These are phyloP conservation scores for Hemaris fuciformis DNA, from an alignment of 2,888 invertebrate genomes.

Conservation along the genomic window DNA sequence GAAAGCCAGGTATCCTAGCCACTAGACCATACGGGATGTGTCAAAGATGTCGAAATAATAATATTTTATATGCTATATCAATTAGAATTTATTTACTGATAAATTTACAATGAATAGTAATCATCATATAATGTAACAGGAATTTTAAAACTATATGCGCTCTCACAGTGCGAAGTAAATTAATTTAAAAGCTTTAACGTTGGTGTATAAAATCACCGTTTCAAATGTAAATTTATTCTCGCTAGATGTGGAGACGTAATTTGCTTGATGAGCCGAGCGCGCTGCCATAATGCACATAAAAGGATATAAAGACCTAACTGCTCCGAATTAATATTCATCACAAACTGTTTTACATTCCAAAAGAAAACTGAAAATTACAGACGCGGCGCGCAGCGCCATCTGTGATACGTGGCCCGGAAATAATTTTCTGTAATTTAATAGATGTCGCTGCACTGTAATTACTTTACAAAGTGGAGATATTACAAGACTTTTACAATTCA, in stretches of 20 bases:
- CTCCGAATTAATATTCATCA: slow-evolving; percentile 47
- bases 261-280: slow-evolving; percentile 44
- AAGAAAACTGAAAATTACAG: slow-evolving; percentile 15
- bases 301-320: slow-evolving; percentile 31
- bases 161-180: neutral
- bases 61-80: too few relatives aligned
- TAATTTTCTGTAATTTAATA: slow-evolving; percentile 20
- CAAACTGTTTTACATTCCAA: slow-evolving; percentile 30
- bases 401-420: slow-evolving; percentile 17
- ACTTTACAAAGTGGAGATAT: neutral
- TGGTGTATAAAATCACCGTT: slow-evolving; percentile 19
- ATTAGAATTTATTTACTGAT: too few relatives aligned
- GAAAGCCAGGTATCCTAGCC: slow-evolving; percentile 88
- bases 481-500: neutral
- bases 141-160: neutral
- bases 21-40: slow-evolving; percentile 84
- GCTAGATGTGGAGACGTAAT: slow-evolving; percentile 44
- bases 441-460: slow-evolving; percentile 32
- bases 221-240: slow-evolving; percentile 56
- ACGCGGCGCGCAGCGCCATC: slow-evolving; percentile 35
- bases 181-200: neutral
- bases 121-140: too few relatives aligned
- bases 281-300: slow-evolving; percentile 38
- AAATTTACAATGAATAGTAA: neutral
- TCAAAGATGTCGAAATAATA: rapidly evolving